Conservation (phyloP, 2,888 invertebrate genomes). For the Crioceris asparagi region DNA sequence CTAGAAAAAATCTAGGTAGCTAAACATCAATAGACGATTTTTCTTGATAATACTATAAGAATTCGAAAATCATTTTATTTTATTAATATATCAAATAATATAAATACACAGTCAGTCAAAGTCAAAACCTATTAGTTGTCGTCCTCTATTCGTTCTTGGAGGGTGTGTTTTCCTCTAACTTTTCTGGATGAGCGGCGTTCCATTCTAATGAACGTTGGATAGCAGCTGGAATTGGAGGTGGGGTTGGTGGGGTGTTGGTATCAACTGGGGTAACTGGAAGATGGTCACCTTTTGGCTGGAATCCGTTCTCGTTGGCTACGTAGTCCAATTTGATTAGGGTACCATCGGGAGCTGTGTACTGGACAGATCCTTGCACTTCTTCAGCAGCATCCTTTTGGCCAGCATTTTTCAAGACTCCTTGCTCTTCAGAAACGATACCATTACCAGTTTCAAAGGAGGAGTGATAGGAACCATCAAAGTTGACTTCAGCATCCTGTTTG, state of each 20-base stretch:
- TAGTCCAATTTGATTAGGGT: conserved; percentile 39
- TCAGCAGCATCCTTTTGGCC: conserved; percentile 40
- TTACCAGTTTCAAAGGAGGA: conserved; percentile 53
- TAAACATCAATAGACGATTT: no score
- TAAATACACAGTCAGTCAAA: no score
- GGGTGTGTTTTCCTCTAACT: conserved; percentile 9
- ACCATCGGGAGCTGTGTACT: conserved; percentile 52
- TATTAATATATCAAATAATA: no score
- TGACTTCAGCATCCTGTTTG: conserved; percentile 55
- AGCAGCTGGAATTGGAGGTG: conserved; percentile 57
- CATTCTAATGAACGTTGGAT: conserved; percentile 55
- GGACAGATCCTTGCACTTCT: conserved; percentile 48
- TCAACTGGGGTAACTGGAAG: conserved; percentile 49
- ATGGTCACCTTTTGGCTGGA: conserved; percentile 41
- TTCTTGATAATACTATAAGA: no score
- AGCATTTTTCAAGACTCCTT: conserved; percentile 47
- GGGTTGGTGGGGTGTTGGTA: conserved; percentile 59
- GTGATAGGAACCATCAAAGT: conserved; percentile 56
- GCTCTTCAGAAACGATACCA: conserved; percentile 47
- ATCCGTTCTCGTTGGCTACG: conserved; percentile 50
- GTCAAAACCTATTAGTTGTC: no score
- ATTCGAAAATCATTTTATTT: no score
- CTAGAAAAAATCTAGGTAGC: no score
- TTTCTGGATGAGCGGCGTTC: conserved; percentile 17
- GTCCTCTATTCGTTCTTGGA: no score